These are phyloP conservation scores for Ostrea denselamellosa DNA, from an alignment of 1,140 invertebrate genomes.

Conservation along the genomic window DNA sequence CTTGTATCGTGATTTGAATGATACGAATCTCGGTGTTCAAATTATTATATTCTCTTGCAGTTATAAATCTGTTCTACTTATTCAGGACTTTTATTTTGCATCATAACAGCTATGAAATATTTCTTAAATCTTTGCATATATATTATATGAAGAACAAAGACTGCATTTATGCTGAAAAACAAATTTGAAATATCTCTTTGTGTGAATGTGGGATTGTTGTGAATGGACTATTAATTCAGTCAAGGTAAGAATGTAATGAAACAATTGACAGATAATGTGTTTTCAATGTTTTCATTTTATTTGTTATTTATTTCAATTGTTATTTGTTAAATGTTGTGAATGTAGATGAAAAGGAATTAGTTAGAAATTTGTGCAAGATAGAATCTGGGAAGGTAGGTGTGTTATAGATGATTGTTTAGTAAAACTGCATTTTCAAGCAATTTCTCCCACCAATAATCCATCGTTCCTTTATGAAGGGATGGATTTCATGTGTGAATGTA, in stretches of 20 bases:
- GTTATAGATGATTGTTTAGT: not conserved
- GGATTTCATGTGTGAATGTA: constrained; percentile 9
- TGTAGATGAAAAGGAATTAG: constrained; percentile 6
- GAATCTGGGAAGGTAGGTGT: not conserved
- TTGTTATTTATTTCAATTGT: constrained; percentile 27
- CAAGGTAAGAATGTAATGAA: not conserved
- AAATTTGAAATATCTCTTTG: not conserved
- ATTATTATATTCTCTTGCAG: not conserved
- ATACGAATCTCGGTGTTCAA: not conserved
- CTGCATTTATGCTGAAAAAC: constrained; percentile 6
- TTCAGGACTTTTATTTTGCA: not conserved
- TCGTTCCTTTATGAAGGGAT: not conserved
- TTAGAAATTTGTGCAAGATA: constrained; percentile 20
- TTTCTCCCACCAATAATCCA: constrained; percentile 6
- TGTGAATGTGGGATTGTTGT: not conserved
- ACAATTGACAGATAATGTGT: not conserved
- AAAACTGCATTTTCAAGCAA: not conserved
- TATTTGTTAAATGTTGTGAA: not conserved
- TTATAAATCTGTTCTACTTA: not conserved
- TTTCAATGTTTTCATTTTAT: not conserved
- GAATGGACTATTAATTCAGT: not conserved
- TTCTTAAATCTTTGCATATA: not conserved
- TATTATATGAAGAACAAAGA: not conserved
- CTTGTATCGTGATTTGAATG: not conserved
- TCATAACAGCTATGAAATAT: not conserved